phyloP scores from a whole-genome alignment of 2,797 vertebrate species.

The Microctenopoma stevenorrisi region DNA sequence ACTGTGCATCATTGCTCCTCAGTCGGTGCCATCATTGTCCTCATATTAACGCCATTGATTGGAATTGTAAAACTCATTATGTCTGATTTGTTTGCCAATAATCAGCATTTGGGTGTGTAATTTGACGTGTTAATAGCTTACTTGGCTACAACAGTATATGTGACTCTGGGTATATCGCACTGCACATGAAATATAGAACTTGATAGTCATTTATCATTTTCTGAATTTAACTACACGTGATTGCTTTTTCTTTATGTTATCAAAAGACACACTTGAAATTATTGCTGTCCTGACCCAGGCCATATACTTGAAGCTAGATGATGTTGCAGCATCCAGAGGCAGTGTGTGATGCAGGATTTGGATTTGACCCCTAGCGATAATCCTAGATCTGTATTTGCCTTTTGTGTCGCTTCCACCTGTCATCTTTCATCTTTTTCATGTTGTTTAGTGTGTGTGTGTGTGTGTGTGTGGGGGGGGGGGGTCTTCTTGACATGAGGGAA shows the following conservation, averaged over 20 bases:
- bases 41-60: constrained; percentile 18
- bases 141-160: neutral
- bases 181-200: too few relatives aligned
- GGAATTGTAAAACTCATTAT: constrained; percentile 18
- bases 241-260: constrained; percentile 18
- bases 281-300: constrained; percentile 43
- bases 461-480: constrained; percentile 10
- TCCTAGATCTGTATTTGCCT: constrained; percentile 73
- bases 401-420: constrained; percentile 80
- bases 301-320: constrained; percentile 20
- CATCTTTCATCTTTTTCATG: constrained; percentile 76
- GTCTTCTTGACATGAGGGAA: constrained; percentile 62
- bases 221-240: neutral
- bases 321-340: constrained; percentile 53
- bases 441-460: constrained; percentile 34
- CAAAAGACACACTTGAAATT: constrained; percentile 3
- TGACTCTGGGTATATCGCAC: too few relatives aligned
- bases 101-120: constrained; percentile 4
- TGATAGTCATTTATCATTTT: neutral
- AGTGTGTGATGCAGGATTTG: constrained; percentile 58
- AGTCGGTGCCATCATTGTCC: constrained; percentile 4
- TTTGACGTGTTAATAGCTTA: constrained; percentile 7
- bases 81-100: constrained; percentile 8
- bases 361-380: constrained; percentile 79
- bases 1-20: constrained; percentile 1